phyloP scores from a whole-genome alignment of 2,797 vertebrate genomes.

The Percopsis omiscomaycus region DNA sequence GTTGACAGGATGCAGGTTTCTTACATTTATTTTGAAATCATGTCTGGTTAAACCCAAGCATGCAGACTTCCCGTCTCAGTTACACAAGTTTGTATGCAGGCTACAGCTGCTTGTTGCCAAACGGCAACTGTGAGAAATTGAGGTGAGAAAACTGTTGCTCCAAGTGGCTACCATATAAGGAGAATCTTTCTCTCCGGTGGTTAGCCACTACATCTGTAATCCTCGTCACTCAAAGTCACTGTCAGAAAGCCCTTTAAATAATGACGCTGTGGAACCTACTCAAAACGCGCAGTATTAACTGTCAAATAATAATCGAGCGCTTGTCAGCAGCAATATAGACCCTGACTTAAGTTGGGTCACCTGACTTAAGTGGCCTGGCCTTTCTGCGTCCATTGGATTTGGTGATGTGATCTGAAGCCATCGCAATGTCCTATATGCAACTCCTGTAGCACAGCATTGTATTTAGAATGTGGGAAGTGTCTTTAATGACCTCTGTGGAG shows the following conservation, averaged over 20 bases:
- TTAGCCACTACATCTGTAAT: slow-evolving; percentile 18
- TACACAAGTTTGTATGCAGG: not conserved
- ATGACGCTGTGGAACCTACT: slow-evolving; percentile 8
- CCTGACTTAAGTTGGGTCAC: no score
- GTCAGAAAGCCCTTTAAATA: slow-evolving; percentile 48
- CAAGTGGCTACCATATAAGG: slow-evolving; percentile 59
- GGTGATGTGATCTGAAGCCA: slow-evolving; percentile 24
- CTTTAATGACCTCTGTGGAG: no score
- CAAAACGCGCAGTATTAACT: not conserved
- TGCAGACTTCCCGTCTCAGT: not conserved
- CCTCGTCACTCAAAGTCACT: slow-evolving; percentile 21
- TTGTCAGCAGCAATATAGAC: no score
- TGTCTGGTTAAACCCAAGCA: not conserved
- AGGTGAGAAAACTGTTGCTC: no score
- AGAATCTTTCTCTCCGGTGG: slow-evolving; percentile 37
- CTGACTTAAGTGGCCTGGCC: not conserved
- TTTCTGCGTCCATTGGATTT: slow-evolving; percentile 29
- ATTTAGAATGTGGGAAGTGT: slow-evolving; percentile 42
- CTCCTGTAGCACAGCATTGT: slow-evolving; percentile 28
- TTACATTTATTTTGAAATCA: not conserved
- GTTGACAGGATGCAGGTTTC: no score
- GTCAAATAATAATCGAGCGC: no score
- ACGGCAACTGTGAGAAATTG: no score
- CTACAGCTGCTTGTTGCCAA: no score
- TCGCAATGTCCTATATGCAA: not conserved